Base-by-base conservation (phyloP, 1,140 invertebrate species). In the Trissolcus basalis region DNA sequence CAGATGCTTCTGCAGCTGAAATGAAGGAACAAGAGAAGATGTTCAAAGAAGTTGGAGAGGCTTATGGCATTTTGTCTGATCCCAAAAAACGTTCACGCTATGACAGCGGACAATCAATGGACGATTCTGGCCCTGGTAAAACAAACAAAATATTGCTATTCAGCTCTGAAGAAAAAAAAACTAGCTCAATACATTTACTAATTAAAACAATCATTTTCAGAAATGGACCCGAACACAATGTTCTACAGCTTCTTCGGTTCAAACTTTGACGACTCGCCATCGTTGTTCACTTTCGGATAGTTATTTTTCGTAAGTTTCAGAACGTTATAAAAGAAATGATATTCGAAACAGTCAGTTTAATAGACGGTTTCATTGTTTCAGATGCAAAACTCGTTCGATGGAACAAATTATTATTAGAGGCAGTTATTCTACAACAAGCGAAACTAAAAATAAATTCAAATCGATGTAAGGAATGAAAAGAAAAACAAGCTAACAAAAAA, bases 1-100 rank as follows among this genome's bases (percentile, higher is more conserved):
- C 96, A 9, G 93, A 93, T 88, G 96, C 96, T 19, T 91, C 93
- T 1, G 93, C 95, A 51, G 90, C 89, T 2, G 94, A 96, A 81
- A 94, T 95, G 60, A 94, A 94, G 79, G 95, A 96, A 81, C 96
- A 98, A 86, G 97, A 99, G 87, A 93, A 93, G 68, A 97, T 96
- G 80, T 99, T 99, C 87, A 99, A 99, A 88, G 97, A 99, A 87
- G 91, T 99, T 13, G 96, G 97, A 14, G 97, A 99, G 89, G 98
- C 98, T 0, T 99, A 99, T 86, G 95, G 95, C 49, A 93, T 99
- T 71, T 90, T 99, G 32, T 97, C 96, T 11, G 97, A 99, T 90
- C 91, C 93, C 0, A 96, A 95, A 78, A 98, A 99, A 87, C 92
- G 96, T 77, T 91, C 92, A 13, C 92, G 97, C 33, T 99, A 98